Base-by-base conservation (phyloP, 2,888 invertebrate species). In the Dasypogon diadema region DNA sequence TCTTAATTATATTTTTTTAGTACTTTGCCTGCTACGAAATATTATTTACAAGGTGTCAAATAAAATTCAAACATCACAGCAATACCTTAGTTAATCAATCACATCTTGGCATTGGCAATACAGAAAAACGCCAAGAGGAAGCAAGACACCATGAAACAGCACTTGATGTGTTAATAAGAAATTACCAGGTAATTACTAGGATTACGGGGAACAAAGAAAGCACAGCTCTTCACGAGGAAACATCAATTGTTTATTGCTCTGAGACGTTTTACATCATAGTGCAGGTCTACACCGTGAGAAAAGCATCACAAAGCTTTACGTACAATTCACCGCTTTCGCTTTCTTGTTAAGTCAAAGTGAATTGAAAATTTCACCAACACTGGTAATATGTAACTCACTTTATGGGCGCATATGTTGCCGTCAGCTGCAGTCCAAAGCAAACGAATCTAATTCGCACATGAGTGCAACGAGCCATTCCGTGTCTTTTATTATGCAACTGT, bases 361-460 rank as follows among this genome's bases (percentile, higher is more conserved):
- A 26, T 22, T 42, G 24, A 46, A 65, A 46, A 65, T 65, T 65
- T 65, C 65, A 65, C 46, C 48, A 65, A 65, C 65, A 65, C 18
- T 65, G 5, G 65, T 24, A n/a, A 46, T 65, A 22, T 46, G 65
- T 26, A 65, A 24, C 48, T 46, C 3, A 18, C 12, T 14, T 26
- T 37, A 42, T 63, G 42, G 34, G 12, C 63, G 2, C 42, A 18
- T 30, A 30, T n/a, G n/a, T n/a, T n/a, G n/a, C n/a, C n/a, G n/a
- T n/a, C n/a, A n/a, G n/a, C n/a, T n/a, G n/a, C n/a, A n/a, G n/a
- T n/a, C n/a, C n/a, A n/a, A n/a, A n/a, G n/a, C n/a, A n/a, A n/a
- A n/a, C n/a, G n/a, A n/a, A n/a, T n/a, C n/a, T 63, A 30, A 30
- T 63, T 63, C 22, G 48, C 16, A 37, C 65, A 65, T 16, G 24